phyloP scores from a whole-genome alignment of 1,140 invertebrate species.

The Oryzaephilus surinamensis region DNA sequence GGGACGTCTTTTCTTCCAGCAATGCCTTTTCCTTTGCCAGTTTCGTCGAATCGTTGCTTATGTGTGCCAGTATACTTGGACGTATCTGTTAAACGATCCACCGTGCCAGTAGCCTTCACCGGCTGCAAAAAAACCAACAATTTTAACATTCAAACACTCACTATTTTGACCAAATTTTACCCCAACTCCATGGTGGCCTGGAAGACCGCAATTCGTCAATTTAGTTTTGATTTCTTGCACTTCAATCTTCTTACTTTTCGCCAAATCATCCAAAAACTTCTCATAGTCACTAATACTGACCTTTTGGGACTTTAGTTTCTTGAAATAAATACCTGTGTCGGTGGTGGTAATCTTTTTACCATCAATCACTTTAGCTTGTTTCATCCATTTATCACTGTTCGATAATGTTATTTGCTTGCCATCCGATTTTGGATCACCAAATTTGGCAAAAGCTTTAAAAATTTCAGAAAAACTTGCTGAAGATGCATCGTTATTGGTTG shows the following conservation, averaged over 20 bases:
- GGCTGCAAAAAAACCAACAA: slow-evolving; percentile 15
- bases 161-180: slow-evolving; percentile 24
- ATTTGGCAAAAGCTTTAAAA: slow-evolving; percentile 53
- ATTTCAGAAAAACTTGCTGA: slow-evolving; percentile 26
- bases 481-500: slow-evolving; percentile 6
- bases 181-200: slow-evolving; percentile 35
- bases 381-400: slow-evolving; percentile 69
- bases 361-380: slow-evolving; percentile 63
- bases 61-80: slow-evolving; percentile 86
- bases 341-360: slow-evolving; percentile 58
- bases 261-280: slow-evolving; percentile 48
- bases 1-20: slow-evolving; percentile 69
- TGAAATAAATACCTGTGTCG: slow-evolving; percentile 57
- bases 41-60: slow-evolving; percentile 77
- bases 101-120: slow-evolving; percentile 51
- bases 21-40: slow-evolving; percentile 81
- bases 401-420: slow-evolving; percentile 56
- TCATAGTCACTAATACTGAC: slow-evolving; percentile 43
- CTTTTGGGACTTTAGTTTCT: slow-evolving; percentile 51
- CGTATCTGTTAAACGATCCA: slow-evolving; percentile 80
- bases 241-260: slow-evolving; percentile 46
- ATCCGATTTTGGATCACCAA: slow-evolving; percentile 54
- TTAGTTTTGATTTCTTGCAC: slow-evolving; percentile 45
- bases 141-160: slow-evolving; percentile 1
- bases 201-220: slow-evolving; percentile 41